phyloP scores from a whole-genome alignment of 2,888 invertebrate species.

The Diabrotica balteata region DNA sequence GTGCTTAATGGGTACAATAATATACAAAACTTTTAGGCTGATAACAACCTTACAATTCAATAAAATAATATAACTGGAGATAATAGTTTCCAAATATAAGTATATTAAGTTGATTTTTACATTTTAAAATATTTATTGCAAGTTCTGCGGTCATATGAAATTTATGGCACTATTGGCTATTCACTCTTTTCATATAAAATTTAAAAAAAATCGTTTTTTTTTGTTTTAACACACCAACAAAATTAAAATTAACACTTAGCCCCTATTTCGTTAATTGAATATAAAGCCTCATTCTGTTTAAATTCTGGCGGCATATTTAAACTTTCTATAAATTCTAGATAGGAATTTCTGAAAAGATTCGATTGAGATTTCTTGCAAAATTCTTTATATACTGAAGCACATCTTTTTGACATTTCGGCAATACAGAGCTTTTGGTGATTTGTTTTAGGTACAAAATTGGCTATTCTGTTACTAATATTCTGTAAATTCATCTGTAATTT shows the following conservation, averaged over 20 bases:
- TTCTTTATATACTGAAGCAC: conserved; percentile 45
- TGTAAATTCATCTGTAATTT: conserved; percentile 41
- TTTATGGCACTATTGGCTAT: too few relatives aligned
- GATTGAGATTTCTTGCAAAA: conserved; percentile 41
- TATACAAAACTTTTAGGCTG: too few relatives aligned
- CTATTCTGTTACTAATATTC: conserved; percentile 43
- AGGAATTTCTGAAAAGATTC: conserved; percentile 36
- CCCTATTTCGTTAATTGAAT: conserved; percentile 38
- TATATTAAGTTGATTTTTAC: too few relatives aligned
- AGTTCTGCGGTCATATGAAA: too few relatives aligned
- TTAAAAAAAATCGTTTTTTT: background rate
- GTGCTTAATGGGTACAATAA: too few relatives aligned
- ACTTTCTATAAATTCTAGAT: conserved; percentile 42
- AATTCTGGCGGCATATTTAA: conserved; percentile 51
- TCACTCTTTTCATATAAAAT: background rate
- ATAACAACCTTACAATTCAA: too few relatives aligned
- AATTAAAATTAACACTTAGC: conserved; percentile 6
- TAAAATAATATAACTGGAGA: too few relatives aligned
- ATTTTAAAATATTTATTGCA: too few relatives aligned
- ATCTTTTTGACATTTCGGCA: conserved; percentile 48
- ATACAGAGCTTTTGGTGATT: conserved; percentile 48
- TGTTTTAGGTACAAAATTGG: conserved; percentile 40
- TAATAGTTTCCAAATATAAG: too few relatives aligned
- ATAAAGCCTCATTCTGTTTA: conserved; percentile 46
- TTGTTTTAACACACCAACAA: background rate